phyloP scores from a whole-genome alignment of 2,888 invertebrate genomes.

The Limenitis camilla region DNA sequence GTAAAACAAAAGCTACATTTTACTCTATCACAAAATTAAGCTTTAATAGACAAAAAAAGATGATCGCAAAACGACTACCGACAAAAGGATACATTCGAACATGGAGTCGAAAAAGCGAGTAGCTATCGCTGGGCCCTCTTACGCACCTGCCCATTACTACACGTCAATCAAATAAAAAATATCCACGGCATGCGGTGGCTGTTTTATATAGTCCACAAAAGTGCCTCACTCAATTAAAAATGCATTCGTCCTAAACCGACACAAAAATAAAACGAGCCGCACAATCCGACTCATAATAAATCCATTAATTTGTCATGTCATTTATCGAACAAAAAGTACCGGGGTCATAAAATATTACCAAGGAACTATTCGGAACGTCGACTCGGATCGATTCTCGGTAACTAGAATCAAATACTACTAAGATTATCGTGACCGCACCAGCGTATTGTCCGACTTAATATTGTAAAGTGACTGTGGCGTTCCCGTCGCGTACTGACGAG shows the following conservation, averaged over 20 bases:
- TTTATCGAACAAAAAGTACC: constrained; percentile 59
- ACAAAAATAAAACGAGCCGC: constrained; percentile 58
- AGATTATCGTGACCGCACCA: constrained; percentile 58
- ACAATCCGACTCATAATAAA: constrained; percentile 70
- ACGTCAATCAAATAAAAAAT: constrained; percentile 74
- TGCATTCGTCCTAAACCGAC: constrained; percentile 71
- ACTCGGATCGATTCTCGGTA: constrained; percentile 51
- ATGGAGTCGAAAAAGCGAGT: constrained; percentile 62
- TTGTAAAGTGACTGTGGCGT: constrained; percentile 54
- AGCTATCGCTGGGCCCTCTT: constrained; percentile 56
- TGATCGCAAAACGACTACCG: constrained; percentile 48
- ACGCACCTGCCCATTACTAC: constrained; percentile 73
- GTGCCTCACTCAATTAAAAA: constrained; percentile 74
- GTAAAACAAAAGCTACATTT: background rate
- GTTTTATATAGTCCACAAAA: constrained; percentile 71
- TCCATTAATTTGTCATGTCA: constrained; percentile 75
- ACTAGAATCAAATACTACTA: constrained; percentile 57
- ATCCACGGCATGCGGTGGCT: constrained; percentile 66
- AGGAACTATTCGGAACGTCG: constrained; percentile 42
- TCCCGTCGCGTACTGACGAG: constrained; percentile 37
- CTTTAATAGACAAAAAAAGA: constrained; percentile 43
- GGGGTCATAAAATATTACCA: constrained; percentile 47
- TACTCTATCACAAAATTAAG: constrained; percentile 41
- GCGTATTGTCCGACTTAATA: constrained; percentile 61
- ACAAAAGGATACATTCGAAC: constrained; percentile 55